Evolutionary conservation across 2,888 invertebrate species (phyloP), one percentile per base, ranked within the genome.

Genomic region (Dicyrtomina minuta): DNA sequence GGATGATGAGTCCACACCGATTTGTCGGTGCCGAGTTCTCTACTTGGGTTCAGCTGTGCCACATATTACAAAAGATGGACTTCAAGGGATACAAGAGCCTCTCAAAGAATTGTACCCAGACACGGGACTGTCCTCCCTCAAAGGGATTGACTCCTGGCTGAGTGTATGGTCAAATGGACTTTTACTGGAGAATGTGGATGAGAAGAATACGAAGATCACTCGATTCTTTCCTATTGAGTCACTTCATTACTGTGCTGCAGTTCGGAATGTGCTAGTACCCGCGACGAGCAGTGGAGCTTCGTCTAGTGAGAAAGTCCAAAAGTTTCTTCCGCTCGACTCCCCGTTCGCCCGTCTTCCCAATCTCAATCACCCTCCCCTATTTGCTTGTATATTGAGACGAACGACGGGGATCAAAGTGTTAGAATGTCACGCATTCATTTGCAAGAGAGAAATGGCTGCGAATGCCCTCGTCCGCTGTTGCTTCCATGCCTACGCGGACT

Each of bases 401-500:
- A 97, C 96, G 58, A 91, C 92, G 61, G 98, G 98, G 66, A 96
- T 98, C 79, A 97, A 97, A 84, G 96, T 96, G 68, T 86, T 99
- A 74, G 99, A 99, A 84, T 98, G 98, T 84, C 98, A 99, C 84
- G 96, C 96, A 74, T 98, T 99, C 83, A 94, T 99, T 80, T 96
- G 96, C 84, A 93, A 96, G 79, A 89, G 95, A 70, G 94, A 96
- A 82, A 92, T 94, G 81, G 97, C 98, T 58, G 98, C 98, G 74
- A 95, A 98, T 83, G 97, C 98, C 79, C 87, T 99, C 80, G 97
- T 97, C 75, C 87, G 95, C 79, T 96, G 96, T 83, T 96, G 96
- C 84, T 97, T 97, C 84, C 96, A 96, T 84, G 95, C 96, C 61
- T 97, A 96, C 83, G 96, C 96, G 0, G 96, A 96, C 82, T 93